Base-by-base conservation (phyloP, 37 sponge, comb jelly and placozoan species). In the Beroe forskalii region DNA sequence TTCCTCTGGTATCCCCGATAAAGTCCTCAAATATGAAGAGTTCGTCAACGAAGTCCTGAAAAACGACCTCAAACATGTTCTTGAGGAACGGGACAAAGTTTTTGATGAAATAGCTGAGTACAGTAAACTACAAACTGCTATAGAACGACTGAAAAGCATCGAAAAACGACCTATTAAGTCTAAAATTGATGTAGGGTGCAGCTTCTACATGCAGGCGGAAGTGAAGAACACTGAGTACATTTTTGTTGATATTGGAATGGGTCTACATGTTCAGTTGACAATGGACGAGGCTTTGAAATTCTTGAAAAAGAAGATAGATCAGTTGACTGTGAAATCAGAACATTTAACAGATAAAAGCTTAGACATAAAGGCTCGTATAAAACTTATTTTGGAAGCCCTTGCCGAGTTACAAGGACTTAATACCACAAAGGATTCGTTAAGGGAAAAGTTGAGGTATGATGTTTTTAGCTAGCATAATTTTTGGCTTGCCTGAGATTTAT, bases 41-140 rank as follows among this genome's bases (percentile, higher is more conserved):
- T 96, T 96, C 60, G 90, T 96, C 0, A 96, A 96, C 44, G 95
- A 96, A 55, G 86, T 92, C 23, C 94, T 96, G 14, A 90, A 92
- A 36, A 76, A 89, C 17, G 96, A 96, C 61, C 66, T 96, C 8
- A 90, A 91, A 40, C 62, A 75, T 14, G 94, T 94, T 23, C 44
- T 94, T 44, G 92, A 92, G 32, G 42, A 43, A 23, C 60, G 95
- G 90, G 93, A 94, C 43, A 40, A 31, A 24, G 35, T 96, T 6
- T 90, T 76, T 67, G 41, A 41, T 32, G 95, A 96, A 76, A 91
- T 93, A 32, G 67, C 94, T 0, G 95, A 94, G 55, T 94, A 94
- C 61, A 27, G 44, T 2, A 94, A 94, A 55, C 94, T 96, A 42
- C 76, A 92, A 62, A 91, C 76, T 32, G 75, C 83, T 19, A 91